These are phyloP conservation scores for Seriola rivoliana DNA, from an alignment of 2,113 vertebrate genomes.

Conservation along the genomic window DNA sequence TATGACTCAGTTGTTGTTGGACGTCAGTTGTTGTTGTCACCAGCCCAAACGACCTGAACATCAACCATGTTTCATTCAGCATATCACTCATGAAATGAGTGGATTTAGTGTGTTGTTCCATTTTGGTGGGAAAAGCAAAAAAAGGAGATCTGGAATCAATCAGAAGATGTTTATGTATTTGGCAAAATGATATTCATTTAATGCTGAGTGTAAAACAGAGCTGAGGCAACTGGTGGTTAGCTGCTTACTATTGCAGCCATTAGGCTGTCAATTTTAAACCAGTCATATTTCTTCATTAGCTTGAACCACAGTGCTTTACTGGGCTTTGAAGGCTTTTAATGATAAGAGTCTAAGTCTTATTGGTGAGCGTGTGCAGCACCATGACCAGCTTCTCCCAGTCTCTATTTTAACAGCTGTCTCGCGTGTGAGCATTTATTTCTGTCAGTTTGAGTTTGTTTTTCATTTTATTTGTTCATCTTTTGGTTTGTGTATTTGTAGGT, in stretches of 20 bases:
- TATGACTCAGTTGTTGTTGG: not conserved
- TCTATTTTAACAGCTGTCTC: constrained; percentile 5
- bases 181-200: constrained; percentile 59
- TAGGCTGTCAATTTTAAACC: constrained; percentile 83
- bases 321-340: constrained; percentile 80
- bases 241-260: constrained; percentile 78
- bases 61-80: constrained; percentile 6
- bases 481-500: not conserved
- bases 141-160: constrained; percentile 53
- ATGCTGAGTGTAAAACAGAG: constrained; percentile 32
- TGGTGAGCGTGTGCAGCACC: constrained; percentile 29
- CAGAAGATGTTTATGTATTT: constrained; percentile 56
- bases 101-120: constrained; percentile 40
- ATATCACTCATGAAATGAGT: constrained; percentile 31
- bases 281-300: constrained; percentile 76
- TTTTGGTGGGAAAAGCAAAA: constrained; percentile 7
- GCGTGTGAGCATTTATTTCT: not conserved
- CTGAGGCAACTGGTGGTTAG: constrained; percentile 76
- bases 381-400: not conserved
- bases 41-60: not conserved
- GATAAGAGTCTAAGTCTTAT: constrained; percentile 60
- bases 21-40: not conserved
- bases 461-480: not conserved
- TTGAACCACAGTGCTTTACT: constrained; percentile 72
- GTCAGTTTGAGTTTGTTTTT: not conserved